Conservation (phyloP, 2,888 invertebrate genomes). For the Drosophila setosimentum region DNA sequence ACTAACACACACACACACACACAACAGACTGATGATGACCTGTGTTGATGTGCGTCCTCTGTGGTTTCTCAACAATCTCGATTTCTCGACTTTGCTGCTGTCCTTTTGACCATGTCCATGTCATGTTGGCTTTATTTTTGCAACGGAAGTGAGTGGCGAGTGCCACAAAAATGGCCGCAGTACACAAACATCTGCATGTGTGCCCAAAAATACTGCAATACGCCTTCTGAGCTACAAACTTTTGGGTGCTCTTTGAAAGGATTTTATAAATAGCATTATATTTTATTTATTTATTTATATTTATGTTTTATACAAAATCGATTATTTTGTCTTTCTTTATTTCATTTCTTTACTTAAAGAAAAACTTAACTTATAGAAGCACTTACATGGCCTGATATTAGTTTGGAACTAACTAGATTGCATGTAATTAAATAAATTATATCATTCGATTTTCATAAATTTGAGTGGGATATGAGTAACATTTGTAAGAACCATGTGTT, state of each 20-base stretch:
- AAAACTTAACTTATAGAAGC: background rate
- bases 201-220: slow-evolving; percentile 17
- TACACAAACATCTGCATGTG: slow-evolving; percentile 28
- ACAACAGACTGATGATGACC: slow-evolving; percentile 27
- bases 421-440: slow-evolving; percentile 10
- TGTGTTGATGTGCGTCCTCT: slow-evolving; percentile 66
- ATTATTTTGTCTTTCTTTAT: background rate
- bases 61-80: slow-evolving; percentile 53
- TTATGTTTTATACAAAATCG: background rate
- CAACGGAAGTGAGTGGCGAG: slow-evolving; percentile 63
- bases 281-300: background rate
- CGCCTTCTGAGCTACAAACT: background rate
- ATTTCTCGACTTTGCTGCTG: slow-evolving; percentile 32
- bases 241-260: background rate
- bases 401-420: background rate
- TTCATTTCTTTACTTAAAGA: background rate
- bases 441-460: slow-evolving; percentile 3
- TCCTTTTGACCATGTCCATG: slow-evolving; percentile 48
- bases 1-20: slow-evolving; percentile 16
- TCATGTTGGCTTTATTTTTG: slow-evolving; percentile 60
- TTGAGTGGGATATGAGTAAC: background rate
- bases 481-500: background rate
- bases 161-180: slow-evolving; percentile 45
- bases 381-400: background rate
- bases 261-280: background rate